Percentiles rank a stretch among this genome's conserved stretches.
These are phyloP conservation scores for Corvus moneduloides DNA, from an alignment of 2,113 vertebrate species.

Conservation along the genomic window DNA sequence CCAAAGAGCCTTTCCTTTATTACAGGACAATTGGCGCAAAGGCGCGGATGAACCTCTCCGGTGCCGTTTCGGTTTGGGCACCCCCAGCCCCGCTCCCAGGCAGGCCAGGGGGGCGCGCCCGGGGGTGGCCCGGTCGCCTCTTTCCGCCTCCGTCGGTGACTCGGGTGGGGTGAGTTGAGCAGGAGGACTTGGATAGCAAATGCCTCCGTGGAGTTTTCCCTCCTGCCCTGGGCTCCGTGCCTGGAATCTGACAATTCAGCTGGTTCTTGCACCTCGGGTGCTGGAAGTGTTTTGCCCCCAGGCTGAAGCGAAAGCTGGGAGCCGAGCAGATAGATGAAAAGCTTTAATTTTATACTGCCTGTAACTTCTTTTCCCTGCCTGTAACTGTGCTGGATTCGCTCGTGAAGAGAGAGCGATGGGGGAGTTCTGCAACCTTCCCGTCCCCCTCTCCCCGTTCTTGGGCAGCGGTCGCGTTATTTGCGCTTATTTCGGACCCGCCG, in stretches of 20 bases:
- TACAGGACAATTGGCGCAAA: fast-evolving
- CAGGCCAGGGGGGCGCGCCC: background rate
- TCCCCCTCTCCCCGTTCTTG: background rate
- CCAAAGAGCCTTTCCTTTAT: fast-evolving
- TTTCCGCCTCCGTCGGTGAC: background rate
- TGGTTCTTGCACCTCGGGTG: background rate
- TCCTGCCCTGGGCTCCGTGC: slow-evolving; percentile 12
- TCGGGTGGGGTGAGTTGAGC: background rate
- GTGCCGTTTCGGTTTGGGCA: background rate
- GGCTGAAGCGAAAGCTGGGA: background rate
- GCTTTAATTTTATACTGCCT: background rate
- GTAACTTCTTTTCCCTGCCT: background rate
- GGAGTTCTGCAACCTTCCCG: background rate
- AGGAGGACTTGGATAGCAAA: background rate
- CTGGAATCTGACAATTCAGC: slow-evolving; percentile 10
- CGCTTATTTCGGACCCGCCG: background rate
- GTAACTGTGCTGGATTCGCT: background rate
- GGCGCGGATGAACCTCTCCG: background rate
- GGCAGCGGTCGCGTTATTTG: background rate
- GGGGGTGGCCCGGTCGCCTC: background rate
- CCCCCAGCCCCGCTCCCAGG: too few species aligned
- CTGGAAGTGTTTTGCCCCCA: background rate
- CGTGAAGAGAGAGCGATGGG: background rate
- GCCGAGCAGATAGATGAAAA: background rate
- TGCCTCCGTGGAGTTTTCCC: background rate